Conservation (phyloP, 2,797 vertebrate genomes). For the Chloroceryle amazona region DNA sequence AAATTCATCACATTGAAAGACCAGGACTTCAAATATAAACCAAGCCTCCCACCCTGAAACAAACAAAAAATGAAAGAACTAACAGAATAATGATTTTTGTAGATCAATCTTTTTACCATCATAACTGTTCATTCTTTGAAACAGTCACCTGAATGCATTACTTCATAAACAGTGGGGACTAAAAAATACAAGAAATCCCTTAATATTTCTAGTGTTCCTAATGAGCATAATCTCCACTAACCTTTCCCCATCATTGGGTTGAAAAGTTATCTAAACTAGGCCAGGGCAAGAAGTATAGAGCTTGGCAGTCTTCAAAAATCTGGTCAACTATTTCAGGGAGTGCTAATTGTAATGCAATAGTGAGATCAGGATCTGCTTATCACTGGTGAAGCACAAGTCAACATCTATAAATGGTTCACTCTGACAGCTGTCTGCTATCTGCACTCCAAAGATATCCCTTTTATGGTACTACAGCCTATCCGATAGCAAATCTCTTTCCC, state of each 20-base stretch:
- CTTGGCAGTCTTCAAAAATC: slow-evolving; percentile 43
- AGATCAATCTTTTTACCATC: background rate
- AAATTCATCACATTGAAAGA: background rate
- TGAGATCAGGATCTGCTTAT: background rate
- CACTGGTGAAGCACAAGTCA: slow-evolving; percentile 6
- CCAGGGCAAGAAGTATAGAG: slow-evolving; percentile 2
- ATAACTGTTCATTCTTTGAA: background rate
- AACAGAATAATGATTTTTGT: background rate
- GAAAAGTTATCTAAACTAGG: slow-evolving; percentile 37
- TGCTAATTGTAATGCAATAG: slow-evolving; percentile 52
- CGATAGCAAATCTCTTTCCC: background rate
- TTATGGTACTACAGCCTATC: background rate
- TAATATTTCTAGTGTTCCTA: background rate
- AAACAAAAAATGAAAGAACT: background rate
- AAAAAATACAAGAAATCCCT: background rate
- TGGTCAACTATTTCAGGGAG: slow-evolving; percentile 49
- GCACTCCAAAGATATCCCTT: background rate
- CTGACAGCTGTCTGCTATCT: slow-evolving; percentile 29
- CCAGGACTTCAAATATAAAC: background rate
- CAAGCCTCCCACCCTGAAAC: fast-evolving
- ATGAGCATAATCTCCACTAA: slow-evolving; percentile 19
- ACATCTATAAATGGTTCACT: slow-evolving; percentile 7
- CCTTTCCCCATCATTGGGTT: background rate
- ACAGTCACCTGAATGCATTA: background rate
- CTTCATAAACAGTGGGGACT: background rate